Evolutionary conservation across 2,113 vertebrate genomes (phyloP).

Genomic region (Phodopus roborovskii): DNA sequence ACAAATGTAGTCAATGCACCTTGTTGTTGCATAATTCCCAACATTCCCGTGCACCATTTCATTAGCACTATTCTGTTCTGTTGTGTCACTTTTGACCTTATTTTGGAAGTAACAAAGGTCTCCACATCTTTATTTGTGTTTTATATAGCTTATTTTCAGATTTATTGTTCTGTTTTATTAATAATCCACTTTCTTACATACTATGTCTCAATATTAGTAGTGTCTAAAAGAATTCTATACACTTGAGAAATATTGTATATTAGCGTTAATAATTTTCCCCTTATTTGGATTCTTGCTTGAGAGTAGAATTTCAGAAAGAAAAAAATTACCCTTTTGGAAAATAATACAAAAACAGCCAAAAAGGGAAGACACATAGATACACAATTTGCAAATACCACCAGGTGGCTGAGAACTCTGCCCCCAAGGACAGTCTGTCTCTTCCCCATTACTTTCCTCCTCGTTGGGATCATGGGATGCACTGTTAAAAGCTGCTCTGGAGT

Average conservation of each 20-base stretch:
- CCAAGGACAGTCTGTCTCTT: no score
- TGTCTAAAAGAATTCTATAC: slow-evolving; percentile 19
- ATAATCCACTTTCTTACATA: neutral
- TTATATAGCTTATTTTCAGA: slow-evolving; percentile 15
- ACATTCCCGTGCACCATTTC: neutral
- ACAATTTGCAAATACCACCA: neutral
- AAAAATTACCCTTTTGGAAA: neutral
- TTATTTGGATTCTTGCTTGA: neutral
- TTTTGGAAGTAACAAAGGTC: neutral
- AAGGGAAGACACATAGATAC: neutral
- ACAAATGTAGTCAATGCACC: neutral
- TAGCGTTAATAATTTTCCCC: neutral
- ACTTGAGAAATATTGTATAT: neutral
- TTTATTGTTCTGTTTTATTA: slow-evolving; percentile 26
- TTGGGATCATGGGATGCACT: neutral
- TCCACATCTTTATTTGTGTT: neutral
- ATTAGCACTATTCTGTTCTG: neutral
- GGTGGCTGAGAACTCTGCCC: neutral
- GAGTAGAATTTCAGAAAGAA: neutral
- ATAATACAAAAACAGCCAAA: neutral
- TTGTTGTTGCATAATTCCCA: neutral
- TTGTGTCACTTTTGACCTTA: neutral
- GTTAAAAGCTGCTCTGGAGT: neutral
- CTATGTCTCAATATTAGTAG: neutral
- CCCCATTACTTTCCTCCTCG: neutral